These are phyloP conservation scores for Drosophila pseudotakahashii DNA, from an alignment of 2,888 invertebrate species.

Conservation along the genomic window DNA sequence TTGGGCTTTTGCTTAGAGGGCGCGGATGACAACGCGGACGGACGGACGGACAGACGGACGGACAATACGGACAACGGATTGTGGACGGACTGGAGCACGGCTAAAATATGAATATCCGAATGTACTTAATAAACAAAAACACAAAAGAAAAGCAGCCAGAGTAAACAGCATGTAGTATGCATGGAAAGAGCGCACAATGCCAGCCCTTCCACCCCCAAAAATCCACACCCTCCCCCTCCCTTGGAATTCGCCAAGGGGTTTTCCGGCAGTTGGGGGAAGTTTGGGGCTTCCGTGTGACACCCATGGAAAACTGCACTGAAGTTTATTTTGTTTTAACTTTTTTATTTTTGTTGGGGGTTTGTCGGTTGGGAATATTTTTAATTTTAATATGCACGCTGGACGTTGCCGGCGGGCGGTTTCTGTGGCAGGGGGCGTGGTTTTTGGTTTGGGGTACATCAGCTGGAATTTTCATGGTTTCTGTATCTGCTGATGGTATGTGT, in stretches of 20 bases:
- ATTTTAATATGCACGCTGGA: slow-evolving; percentile 53
- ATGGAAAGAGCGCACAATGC: slow-evolving; percentile 39
- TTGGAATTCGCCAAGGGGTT: slow-evolving; percentile 9
- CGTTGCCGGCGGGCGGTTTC: slow-evolving; percentile 20
- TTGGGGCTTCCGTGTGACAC: slow-evolving; percentile 32
- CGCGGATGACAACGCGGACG: slow-evolving; percentile 26
- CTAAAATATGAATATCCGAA: slow-evolving; percentile 50
- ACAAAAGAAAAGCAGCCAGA: slow-evolving; percentile 58
- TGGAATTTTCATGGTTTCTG: slow-evolving; percentile 32
- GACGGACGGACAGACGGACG: slow-evolving; percentile 12
- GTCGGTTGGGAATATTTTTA: slow-evolving; percentile 37
- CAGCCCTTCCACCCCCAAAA: not conserved
- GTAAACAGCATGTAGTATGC: slow-evolving; percentile 54
- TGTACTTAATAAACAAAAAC: slow-evolving; percentile 59
- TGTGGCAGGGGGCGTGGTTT: slow-evolving; percentile 14
- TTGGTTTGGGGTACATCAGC: slow-evolving; percentile 20
- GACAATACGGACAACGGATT: slow-evolving; percentile 15
- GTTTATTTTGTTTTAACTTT: slow-evolving; percentile 22
- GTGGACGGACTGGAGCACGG: slow-evolving; percentile 22
- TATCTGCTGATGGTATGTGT: slow-evolving; percentile 11
- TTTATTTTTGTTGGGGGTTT: slow-evolving; percentile 5
- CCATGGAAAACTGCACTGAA: slow-evolving; percentile 44
- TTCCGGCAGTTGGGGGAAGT: slow-evolving; percentile 5
- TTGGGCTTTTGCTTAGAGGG: slow-evolving; percentile 43
- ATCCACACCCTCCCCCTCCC: not conserved